Percentiles rank a stretch among this genome's conserved stretches.
Conservation (phyloP, 2,888 invertebrate genomes). For the Ophion obscuratus region DNA sequence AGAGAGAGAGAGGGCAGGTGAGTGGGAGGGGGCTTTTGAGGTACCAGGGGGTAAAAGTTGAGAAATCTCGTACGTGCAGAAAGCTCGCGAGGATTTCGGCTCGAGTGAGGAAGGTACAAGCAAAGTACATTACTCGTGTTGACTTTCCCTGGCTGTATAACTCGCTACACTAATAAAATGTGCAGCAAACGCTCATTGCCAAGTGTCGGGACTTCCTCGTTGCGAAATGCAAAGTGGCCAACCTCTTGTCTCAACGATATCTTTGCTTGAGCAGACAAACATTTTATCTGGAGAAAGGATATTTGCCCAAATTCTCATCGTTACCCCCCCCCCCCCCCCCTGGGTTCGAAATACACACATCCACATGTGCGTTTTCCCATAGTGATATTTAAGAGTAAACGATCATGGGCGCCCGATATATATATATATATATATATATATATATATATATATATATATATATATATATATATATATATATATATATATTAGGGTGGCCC, state of each 20-base stretch:
- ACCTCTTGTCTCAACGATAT: slow-evolving; percentile 13
- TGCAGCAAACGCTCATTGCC: slow-evolving; percentile 42
- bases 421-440: no score
- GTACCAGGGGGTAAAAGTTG: slow-evolving; percentile 31
- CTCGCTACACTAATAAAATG: slow-evolving; percentile 41
- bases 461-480: no score
- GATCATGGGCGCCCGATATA: not conserved
- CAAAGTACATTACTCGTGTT: slow-evolving; percentile 74
- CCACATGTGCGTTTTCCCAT: not conserved
- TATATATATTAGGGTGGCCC: no score
- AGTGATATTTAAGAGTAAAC: not conserved
- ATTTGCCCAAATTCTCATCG: slow-evolving; percentile 41
- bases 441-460: no score
- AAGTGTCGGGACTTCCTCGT: slow-evolving; percentile 66
- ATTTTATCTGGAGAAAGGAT: slow-evolving; percentile 28
- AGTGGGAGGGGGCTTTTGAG: not conserved
- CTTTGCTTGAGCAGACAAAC: slow-evolving; percentile 24
- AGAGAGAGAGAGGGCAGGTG: not conserved
- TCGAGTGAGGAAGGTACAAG: slow-evolving; percentile 66
- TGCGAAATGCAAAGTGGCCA: slow-evolving; percentile 53
- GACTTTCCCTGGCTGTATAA: slow-evolving; percentile 27
- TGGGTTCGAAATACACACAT: not conserved
- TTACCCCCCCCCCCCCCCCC: slow-evolving; percentile 2
- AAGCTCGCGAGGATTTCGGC: slow-evolving; percentile 50
- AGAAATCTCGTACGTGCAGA: slow-evolving; percentile 40